phyloP scores from a whole-genome alignment of 2,888 invertebrate genomes.

The Azorinus chamasolen region DNA sequence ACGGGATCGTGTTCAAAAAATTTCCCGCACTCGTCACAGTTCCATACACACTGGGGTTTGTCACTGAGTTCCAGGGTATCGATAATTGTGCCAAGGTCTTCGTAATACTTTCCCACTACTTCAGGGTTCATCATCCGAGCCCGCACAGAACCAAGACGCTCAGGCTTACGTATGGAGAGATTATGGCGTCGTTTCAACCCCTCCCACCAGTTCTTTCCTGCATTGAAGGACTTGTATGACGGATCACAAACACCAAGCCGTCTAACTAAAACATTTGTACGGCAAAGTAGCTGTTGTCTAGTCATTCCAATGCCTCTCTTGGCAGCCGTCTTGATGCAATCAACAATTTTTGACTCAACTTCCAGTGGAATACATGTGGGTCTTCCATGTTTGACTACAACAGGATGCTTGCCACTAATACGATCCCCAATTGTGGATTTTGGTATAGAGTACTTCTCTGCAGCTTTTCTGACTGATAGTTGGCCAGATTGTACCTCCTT shows the following conservation, averaged over 20 bases:
- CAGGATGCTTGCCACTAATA: no score
- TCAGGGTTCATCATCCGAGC: slow-evolving; percentile 13
- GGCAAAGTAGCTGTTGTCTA: slow-evolving; percentile 5
- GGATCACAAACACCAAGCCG: neutral
- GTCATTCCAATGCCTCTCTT: slow-evolving; percentile 14
- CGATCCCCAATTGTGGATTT: no score
- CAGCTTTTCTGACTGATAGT: no score
- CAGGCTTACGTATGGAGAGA: slow-evolving; percentile 13
- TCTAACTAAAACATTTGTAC: slow-evolving; percentile 2
- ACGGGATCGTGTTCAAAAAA: slow-evolving; percentile 14
- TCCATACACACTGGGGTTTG: slow-evolving; percentile 9
- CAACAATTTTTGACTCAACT: slow-evolving; percentile 12
- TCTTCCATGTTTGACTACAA: no score
- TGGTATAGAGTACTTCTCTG: no score
- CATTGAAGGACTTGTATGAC: neutral
- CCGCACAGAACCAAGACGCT: slow-evolving; percentile 7
- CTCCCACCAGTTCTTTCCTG: slow-evolving; percentile 27
- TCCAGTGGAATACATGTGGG: neutral
- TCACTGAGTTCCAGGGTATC: neutral
- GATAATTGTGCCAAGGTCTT: neutral
- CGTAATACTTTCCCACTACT: slow-evolving; percentile 7
- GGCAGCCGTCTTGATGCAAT: neutral
- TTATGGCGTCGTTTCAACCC: neutral
- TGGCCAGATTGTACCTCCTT: slow-evolving; percentile 14
- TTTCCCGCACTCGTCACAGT: slow-evolving; percentile 17